Base-by-base conservation (phyloP, 2,113 vertebrate genomes). In the Ancistrus triradiatus region DNA sequence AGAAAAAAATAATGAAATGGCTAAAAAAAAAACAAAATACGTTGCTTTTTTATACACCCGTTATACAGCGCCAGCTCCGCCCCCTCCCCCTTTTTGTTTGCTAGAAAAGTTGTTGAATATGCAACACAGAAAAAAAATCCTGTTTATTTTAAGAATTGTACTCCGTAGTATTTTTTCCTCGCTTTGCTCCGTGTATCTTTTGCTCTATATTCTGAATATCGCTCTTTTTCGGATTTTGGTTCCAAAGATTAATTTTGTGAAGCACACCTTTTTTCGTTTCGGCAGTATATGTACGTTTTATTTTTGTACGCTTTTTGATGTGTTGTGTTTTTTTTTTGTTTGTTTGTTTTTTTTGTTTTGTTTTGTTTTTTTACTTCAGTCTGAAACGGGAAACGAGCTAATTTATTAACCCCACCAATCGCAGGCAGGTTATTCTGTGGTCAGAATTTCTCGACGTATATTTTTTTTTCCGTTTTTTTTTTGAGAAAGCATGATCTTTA, bases 201-300 rank as follows among this genome's bases (percentile, higher is more conserved):
- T 47, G 62, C 44, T 59, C 50, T 63, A n/a, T 55, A 37, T 58
- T 68, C 65, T 49, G 40, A 63, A 68, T 68, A 68, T 68, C 42
- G 55, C 46, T 73, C 33, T 68, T 55, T 44, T 61, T 55, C 60
- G 24, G 27, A 60, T 69, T 74, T 74, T 56, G 55, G 55, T 74
- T 74, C 72, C 72, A 74, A 74, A 74, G 70, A 73, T 59, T n/a
- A n/a, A n/a, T n/a, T n/a, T 59, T 61, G 66, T 74, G 66, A 51
- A 74, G 71, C 71, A 74, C 61, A 61, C 31, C 13, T 59, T 64
- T 57, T 62, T 31, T 52, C 19, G 50, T 19, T 57, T 55, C 4
- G 5, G 4, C 38, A 1, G 38, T 61, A 59, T 56, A 66, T 74
- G 19, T 73, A 37, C 64, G 46, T 52, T 63, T 25, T 38, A 58